phyloP scores from a whole-genome alignment of 2,797 vertebrate genomes.

The Gymnocypris eckloni region DNA sequence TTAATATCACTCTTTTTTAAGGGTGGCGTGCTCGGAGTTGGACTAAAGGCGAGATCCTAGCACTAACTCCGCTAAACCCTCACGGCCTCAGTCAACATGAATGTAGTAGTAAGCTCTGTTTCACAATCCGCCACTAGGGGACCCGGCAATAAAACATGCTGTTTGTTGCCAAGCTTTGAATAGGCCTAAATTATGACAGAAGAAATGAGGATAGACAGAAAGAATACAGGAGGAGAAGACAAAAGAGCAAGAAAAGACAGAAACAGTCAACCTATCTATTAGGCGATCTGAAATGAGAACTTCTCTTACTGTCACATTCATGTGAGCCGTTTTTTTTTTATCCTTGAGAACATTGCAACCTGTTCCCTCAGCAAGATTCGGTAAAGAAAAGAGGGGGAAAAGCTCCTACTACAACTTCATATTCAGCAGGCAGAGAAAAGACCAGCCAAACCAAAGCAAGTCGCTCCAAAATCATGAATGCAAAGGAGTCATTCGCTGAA shows the following conservation, averaged over 20 bases:
- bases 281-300: constrained; percentile 77
- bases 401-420: constrained; percentile 70
- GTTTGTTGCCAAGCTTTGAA: constrained; percentile 75
- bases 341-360: constrained; percentile 77
- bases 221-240: constrained; percentile 4
- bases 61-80: constrained; percentile 72
- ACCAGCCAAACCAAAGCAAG: constrained; percentile 76
- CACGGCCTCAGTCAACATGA: constrained; percentile 76
- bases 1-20: constrained; percentile 75
- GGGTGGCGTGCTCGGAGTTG: constrained; percentile 76
- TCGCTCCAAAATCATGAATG: constrained; percentile 76
- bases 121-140: constrained; percentile 72
- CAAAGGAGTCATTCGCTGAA: constrained; percentile 73
- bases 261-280: constrained; percentile 48
- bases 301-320: constrained; percentile 82
- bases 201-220: background rate
- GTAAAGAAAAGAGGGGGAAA: constrained; percentile 61
- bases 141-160: constrained; percentile 80
- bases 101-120: constrained; percentile 84
- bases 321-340: constrained; percentile 67
- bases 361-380: constrained; percentile 72
- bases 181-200: background rate
- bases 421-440: constrained; percentile 76
- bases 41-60: constrained; percentile 68
- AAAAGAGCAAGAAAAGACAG: constrained; percentile 23